These are phyloP conservation scores for Euleptes europaea DNA, from an alignment of 2,113 vertebrate genomes.

Conservation along the genomic window DNA sequence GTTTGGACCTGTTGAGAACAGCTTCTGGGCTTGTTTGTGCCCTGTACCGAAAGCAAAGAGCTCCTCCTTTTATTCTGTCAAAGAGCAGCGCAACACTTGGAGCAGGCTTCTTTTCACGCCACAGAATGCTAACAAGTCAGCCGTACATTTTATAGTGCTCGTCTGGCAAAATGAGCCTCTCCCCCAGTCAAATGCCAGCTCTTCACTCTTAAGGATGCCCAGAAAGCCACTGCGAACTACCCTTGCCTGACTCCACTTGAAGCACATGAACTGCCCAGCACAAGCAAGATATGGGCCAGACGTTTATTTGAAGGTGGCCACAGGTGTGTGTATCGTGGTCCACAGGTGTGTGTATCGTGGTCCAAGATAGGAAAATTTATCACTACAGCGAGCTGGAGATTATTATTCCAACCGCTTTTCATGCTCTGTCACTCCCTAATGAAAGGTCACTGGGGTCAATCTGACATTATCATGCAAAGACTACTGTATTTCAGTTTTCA, in stretches of 20 bases:
- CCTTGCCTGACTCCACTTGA: no score
- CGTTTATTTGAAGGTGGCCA: neutral
- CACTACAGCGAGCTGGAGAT: neutral
- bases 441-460: neutral
- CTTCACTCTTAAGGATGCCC: neutral
- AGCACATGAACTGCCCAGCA: neutral
- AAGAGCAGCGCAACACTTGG: neutral
- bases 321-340: no score
- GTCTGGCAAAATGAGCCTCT: neutral
- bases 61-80: neutral
- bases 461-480: no score
- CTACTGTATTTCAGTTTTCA: no score
- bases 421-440: neutral
- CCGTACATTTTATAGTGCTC: neutral
- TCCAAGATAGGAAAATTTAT: neutral
- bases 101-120: neutral
- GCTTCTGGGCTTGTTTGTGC: neutral
- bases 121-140: neutral
- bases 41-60: neutral
- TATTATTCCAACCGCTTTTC: neutral
- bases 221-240: neutral
- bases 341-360: fast-evolving
- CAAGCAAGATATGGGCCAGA: neutral
- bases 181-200: neutral
- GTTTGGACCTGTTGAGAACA: neutral